These are phyloP conservation scores for Megatriorchis doriae DNA, from an alignment of 2,113 vertebrate genomes.

Conservation along the genomic window DNA sequence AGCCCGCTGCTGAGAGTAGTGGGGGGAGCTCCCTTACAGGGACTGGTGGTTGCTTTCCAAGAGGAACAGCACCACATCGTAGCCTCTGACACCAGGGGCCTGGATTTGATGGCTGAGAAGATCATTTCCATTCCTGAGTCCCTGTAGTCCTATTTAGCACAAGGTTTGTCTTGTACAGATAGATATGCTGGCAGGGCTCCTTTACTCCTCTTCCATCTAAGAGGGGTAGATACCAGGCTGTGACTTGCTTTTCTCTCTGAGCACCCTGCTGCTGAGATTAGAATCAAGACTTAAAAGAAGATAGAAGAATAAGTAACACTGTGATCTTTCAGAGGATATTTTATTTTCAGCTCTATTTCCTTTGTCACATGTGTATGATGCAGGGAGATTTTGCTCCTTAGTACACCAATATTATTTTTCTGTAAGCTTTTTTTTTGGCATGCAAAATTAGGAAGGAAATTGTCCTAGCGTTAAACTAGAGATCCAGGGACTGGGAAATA, in stretches of 20 bases:
- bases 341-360: conserved; percentile 32
- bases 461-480: conserved; percentile 29
- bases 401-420: conserved; percentile 40
- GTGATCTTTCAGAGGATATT: neutral
- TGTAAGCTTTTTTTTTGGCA: conserved; percentile 69
- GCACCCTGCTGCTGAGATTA: neutral
- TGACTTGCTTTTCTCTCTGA: neutral
- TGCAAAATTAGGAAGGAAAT: conserved; percentile 38
- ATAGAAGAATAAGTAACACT: neutral
- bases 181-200: neutral
- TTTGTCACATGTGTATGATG: neutral
- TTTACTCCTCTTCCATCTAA: neutral
- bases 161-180: conserved; percentile 31
- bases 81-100: neutral
- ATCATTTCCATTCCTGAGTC: conserved; percentile 3
- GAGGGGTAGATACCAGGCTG: neutral
- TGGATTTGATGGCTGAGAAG: neutral
- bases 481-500: conserved; percentile 59
- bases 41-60: neutral
- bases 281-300: conserved; percentile 24
- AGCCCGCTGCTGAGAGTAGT: neutral
- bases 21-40: neutral
- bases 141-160: neutral
- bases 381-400: conserved; percentile 35
- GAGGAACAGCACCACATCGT: neutral